Base-by-base conservation (phyloP, 1,140 invertebrate species). In the Planococcus citri region DNA sequence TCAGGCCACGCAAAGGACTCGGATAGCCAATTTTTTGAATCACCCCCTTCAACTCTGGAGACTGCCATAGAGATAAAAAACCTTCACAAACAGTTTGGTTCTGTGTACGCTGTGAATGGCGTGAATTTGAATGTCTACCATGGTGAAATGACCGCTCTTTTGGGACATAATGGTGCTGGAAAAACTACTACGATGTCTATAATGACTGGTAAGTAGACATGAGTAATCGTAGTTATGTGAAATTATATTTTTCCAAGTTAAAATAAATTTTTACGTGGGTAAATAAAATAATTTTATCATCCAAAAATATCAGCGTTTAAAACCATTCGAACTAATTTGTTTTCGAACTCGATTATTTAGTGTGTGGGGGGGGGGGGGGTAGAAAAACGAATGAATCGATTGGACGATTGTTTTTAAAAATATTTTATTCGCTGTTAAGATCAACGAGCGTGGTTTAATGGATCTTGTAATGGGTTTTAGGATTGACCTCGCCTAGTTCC, bases 401-500 rank as follows among this genome's bases (percentile, higher is more conserved):
- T n/a, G n/a, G n/a, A n/a, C n/a, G n/a, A n/a, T n/a, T n/a, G n/a
- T n/a, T n/a, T n/a, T n/a, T n/a, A n/a, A n/a, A n/a, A n/a, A n/a
- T n/a, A n/a, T n/a, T n/a, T n/a, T n/a, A n/a, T n/a, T n/a, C n/a
- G n/a, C n/a, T n/a, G n/a, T n/a, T n/a, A n/a, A n/a, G n/a, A n/a
- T n/a, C n/a, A n/a, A 37, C n/a, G n/a, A n/a, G n/a, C n/a, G n/a
- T n/a, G n/a, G n/a, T n/a, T n/a, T n/a, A n/a, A n/a, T n/a, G n/a
- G n/a, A n/a, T n/a, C n/a, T n/a, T 37, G 33, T 8, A 37, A 6
- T 37, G 6, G 14, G 14, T 37, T 37, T 37, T 14, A 77, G 87
- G 87, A 64, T 80, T 89, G 70, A 82, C 84, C 73, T 82, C 83
- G 33, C 82, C 86, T 41, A 82, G 82, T 0, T 78, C 78, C 72